Evolutionary conservation across 2,888 invertebrate genomes (phyloP).

Genomic region (Mythimna loreyi): DNA sequence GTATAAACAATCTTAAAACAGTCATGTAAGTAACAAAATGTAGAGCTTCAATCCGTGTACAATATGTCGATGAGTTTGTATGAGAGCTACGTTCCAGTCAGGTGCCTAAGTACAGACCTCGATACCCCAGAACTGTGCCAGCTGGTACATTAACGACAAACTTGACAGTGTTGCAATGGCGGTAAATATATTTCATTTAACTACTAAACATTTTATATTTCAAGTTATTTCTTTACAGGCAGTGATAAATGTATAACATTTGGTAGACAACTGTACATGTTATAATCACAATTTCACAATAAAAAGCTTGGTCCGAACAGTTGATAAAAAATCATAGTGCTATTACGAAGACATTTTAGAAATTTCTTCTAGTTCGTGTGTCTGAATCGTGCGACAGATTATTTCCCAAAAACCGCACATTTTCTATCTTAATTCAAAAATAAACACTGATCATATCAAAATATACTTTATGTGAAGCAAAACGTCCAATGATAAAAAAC

Average conservation of each 20-base stretch:
- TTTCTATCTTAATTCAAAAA: slow-evolving; percentile 74
- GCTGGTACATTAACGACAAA: slow-evolving; percentile 13
- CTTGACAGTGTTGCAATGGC: slow-evolving; percentile 36
- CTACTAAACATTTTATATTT: slow-evolving; percentile 67
- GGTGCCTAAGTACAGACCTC: slow-evolving; percentile 50
- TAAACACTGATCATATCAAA: slow-evolving; percentile 84
- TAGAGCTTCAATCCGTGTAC: slow-evolving; percentile 31
- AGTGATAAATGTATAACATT: slow-evolving; percentile 73
- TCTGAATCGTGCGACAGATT: slow-evolving; percentile 61
- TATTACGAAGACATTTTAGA: slow-evolving; percentile 65
- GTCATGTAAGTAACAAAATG: slow-evolving; percentile 50
- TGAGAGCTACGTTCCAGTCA: slow-evolving; percentile 13
- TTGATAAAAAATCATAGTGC: slow-evolving; percentile 58
- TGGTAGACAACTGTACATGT: slow-evolving; percentile 69
- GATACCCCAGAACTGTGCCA: slow-evolving; percentile 51
- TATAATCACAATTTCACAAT: slow-evolving; percentile 62
- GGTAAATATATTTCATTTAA: slow-evolving; percentile 68
- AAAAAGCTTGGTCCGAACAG: slow-evolving; percentile 81
- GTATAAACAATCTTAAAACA: slow-evolving; percentile 71
- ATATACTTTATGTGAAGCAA: slow-evolving; percentile 83
- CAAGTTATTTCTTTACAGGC: slow-evolving; percentile 67
- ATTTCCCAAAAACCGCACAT: slow-evolving; percentile 65
- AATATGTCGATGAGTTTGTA: slow-evolving; percentile 18
- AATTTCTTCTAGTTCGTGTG: slow-evolving; percentile 60
- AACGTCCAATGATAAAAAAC: slow-evolving; percentile 75